Conservation (phyloP, 1,140 invertebrate genomes). For the Chelonus insularis region DNA sequence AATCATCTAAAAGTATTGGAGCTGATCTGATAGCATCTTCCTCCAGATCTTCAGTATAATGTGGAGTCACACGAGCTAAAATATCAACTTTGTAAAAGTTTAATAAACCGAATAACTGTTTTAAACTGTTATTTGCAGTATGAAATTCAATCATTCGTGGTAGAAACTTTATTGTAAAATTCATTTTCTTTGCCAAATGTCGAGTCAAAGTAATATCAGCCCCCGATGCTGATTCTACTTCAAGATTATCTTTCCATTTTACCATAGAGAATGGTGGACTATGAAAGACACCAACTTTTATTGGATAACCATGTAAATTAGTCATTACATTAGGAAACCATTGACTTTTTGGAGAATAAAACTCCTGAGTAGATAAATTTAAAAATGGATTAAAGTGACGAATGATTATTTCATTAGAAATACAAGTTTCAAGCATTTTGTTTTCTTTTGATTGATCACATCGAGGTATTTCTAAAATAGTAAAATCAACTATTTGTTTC, state of each 20-base stretch:
- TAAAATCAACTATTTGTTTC: constrained; percentile 21
- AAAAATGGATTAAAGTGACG: constrained; percentile 28
- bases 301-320: constrained; percentile 20
- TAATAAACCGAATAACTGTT: constrained; percentile 3
- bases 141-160: not conserved
- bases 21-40: constrained; percentile 1
- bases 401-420: not conserved
- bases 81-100: constrained; percentile 24
- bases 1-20: constrained; percentile 7
- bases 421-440: not conserved
- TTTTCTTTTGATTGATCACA: not conserved
- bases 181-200: constrained; percentile 11
- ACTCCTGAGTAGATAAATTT: constrained; percentile 1
- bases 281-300: constrained; percentile 12
- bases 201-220: constrained; percentile 9
- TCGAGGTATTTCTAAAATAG: constrained; percentile 18
- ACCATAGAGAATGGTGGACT: constrained; percentile 16
- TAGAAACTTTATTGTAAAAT: constrained; percentile 16
- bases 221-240: not conserved
- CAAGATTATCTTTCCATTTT: constrained; percentile 3
- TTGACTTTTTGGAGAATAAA: not conserved
- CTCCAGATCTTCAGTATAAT: constrained; percentile 14
- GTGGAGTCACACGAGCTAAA: constrained; percentile 14
- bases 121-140: not conserved
- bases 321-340: constrained; percentile 21